Base-by-base conservation (phyloP, 2,888 invertebrate species). In the Aphelenchoides bicaudatus region DNA sequence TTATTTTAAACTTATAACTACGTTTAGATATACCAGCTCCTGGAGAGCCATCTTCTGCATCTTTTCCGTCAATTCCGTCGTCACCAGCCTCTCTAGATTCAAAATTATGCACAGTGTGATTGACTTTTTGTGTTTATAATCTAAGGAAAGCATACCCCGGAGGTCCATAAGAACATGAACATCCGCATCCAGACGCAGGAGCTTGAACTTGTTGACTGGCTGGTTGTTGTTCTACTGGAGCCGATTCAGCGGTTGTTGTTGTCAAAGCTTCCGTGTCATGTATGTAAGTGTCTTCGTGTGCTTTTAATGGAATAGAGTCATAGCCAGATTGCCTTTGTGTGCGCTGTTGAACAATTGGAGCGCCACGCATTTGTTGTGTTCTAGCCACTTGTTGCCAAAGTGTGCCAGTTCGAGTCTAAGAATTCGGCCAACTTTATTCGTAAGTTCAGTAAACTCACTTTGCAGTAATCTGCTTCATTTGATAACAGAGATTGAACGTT, bases 391-490 rank as follows among this genome's bases (percentile, higher is more conserved):
- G 66, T 27, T 54, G 59, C 67, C 68, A 68, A 31, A 67, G 30
- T 10, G 57, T 55, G 38, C 31, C 16, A n/a, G 47, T 27, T 38
- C 55, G 39, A 10, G 29, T 54, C 55, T 54, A 3, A 39, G 46
- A 56, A n/a, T 30, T 29, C 47, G 19, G 8, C 8, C 39, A 5
- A 30, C 39, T 49, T 6, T n/a, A n/a, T n/a, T n/a, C n/a, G n/a
- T n/a, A n/a, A n/a, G n/a, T n/a, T n/a, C n/a, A n/a, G n/a, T n/a
- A n/a, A n/a, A n/a, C 58, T 13, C 16, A 72, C 71, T 59, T 70
- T 71, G 59, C 71, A 71, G 47, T 66, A 71, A 21, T 71, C 71
- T n/a, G 70, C 61, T 57, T 71, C 71, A 39, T 70, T 65, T 29
- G 62, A 59, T 6, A 72, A 52, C 16, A 67, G 21, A 25, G 67